Conservation (phyloP, 2,797 vertebrate species). For the Ctenopoma kingsleyae region DNA sequence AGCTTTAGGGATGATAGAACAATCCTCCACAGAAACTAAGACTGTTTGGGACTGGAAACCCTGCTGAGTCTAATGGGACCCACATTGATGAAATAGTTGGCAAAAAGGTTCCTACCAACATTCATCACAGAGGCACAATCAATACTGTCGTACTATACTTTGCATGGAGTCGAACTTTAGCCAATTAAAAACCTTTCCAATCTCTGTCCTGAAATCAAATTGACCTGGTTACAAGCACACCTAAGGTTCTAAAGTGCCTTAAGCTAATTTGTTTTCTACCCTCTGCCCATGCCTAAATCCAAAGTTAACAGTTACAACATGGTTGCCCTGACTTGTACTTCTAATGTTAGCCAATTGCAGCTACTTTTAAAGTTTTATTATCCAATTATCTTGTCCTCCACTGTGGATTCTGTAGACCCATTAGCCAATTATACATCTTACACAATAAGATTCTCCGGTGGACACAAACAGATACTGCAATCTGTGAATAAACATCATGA, state of each 20-base stretch:
- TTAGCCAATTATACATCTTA: slow-evolving; percentile 50
- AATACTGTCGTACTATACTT: slow-evolving; percentile 6
- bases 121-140: slow-evolving; percentile 23
- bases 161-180: slow-evolving; percentile 21
- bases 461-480: not conserved
- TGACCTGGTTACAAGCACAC: slow-evolving; percentile 49
- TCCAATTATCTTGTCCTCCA: slow-evolving; percentile 48
- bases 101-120: not conserved
- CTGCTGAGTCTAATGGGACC: slow-evolving; percentile 4
- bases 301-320: slow-evolving; percentile 52
- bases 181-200: slow-evolving; percentile 63
- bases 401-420: slow-evolving; percentile 35
- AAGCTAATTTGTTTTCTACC: slow-evolving; percentile 51
- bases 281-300: slow-evolving; percentile 46
- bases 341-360: slow-evolving; percentile 61
- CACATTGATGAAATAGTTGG: slow-evolving; percentile 10
- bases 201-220: slow-evolving; percentile 49
- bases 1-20: not conserved
- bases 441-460: slow-evolving; percentile 13
- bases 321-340: slow-evolving; percentile 25
- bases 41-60: slow-evolving; percentile 3
- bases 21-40: not conserved
- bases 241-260: slow-evolving; percentile 48
- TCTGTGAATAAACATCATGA: slow-evolving; percentile 14
- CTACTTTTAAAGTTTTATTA: slow-evolving; percentile 60